Conservation (phyloP, 2,113 vertebrate genomes). For the Colinus virginianus region DNA sequence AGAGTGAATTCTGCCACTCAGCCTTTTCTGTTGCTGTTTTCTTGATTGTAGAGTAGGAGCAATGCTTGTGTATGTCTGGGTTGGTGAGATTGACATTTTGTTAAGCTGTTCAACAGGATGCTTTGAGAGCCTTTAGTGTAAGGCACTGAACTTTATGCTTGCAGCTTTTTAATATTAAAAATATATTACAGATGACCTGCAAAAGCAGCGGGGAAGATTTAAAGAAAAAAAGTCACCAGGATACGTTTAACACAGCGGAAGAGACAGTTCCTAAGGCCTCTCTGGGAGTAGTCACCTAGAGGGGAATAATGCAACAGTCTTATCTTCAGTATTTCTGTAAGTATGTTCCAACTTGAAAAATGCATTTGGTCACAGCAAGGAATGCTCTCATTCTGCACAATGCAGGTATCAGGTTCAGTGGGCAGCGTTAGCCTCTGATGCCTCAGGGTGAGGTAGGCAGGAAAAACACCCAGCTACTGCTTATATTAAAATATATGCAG, state of each 20-base stretch:
- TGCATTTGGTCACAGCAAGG: not conserved
- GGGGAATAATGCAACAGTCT: not conserved
- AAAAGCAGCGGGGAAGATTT: not conserved
- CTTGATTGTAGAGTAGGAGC: not conserved
- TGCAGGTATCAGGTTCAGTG: not conserved
- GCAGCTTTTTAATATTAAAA: constrained; percentile 20
- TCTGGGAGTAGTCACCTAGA: not conserved
- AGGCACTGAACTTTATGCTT: not conserved
- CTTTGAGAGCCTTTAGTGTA: constrained; percentile 1
- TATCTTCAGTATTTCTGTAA: not conserved
- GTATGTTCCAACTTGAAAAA: not conserved
- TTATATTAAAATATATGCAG: not conserved
- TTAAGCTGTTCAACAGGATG: constrained; percentile 27
- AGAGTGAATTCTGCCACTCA: constrained; percentile 16
- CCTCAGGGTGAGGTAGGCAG: not conserved
- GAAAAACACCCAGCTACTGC: not conserved
- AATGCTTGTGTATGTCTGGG: not conserved
- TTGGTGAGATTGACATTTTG: not conserved
- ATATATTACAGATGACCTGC: not conserved
- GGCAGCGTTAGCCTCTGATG: not conserved
- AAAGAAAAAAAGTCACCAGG: not conserved
- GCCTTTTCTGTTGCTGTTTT: constrained; percentile 20
- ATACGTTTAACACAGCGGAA: not conserved
- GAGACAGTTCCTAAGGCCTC: not conserved
- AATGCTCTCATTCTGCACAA: not conserved